Evolutionary conservation across 2,888 invertebrate genomes (phyloP).

Genomic region (Lithodes maja): DNA sequence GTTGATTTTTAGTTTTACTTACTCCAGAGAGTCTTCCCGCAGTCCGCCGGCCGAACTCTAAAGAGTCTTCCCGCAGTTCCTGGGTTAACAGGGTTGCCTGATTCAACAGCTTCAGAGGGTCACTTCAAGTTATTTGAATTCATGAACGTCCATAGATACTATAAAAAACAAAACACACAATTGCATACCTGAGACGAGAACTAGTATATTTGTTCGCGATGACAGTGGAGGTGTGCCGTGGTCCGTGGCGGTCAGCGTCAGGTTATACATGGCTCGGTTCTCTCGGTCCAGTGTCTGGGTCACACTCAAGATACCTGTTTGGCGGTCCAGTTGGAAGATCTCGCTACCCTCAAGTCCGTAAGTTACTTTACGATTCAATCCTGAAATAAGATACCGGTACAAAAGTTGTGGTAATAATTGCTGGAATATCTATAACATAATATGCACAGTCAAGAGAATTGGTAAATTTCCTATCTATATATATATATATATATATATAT

Average conservation of each 20-base stretch:
- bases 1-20: too few species aligned
- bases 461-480: neutral
- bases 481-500: neutral
- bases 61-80: too few species aligned
- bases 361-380: slow-evolving; percentile 87
- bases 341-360: slow-evolving; percentile 84
- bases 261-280: slow-evolving; percentile 86
- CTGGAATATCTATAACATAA: neutral
- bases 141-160: too few species aligned
- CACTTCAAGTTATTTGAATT: too few species aligned
- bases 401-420: too few species aligned
- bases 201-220: slow-evolving; percentile 82
- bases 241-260: slow-evolving; percentile 87
- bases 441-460: neutral
- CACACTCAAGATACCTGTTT: slow-evolving; percentile 90
- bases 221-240: slow-evolving; percentile 85
- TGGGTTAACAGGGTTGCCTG: too few species aligned
- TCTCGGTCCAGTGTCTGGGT: slow-evolving; percentile 91
- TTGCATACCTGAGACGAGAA: slow-evolving; percentile 82
- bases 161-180: too few species aligned
- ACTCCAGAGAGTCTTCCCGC: too few species aligned
- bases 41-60: too few species aligned
- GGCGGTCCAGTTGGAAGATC: slow-evolving; percentile 86
- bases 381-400: slow-evolving; percentile 72
- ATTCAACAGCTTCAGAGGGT: too few species aligned